A percentile compares a stretch with the other conserved stretches of the same genome.
These are phyloP conservation scores for Leptinotarsa rubiginosa DNA, from an alignment of 2,888 invertebrate species.

Conservation along the genomic window DNA sequence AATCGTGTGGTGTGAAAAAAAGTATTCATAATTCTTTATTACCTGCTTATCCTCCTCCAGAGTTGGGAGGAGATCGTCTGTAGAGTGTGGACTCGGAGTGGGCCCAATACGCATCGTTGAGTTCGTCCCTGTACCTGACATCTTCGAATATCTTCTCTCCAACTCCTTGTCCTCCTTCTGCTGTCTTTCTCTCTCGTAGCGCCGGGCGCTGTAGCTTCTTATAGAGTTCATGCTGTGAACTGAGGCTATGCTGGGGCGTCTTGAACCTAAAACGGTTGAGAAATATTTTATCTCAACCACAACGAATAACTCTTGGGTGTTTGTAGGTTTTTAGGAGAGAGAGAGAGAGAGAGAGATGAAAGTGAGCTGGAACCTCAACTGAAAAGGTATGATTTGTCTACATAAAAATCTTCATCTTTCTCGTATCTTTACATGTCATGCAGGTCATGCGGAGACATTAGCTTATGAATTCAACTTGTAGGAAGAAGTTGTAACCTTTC, in stretches of 20 bases:
- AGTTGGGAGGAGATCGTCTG: conserved; percentile 84
- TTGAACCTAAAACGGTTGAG: conserved; percentile 73
- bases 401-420: too few relatives aligned
- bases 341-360: neutral
- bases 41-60: conserved; percentile 85
- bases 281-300: conserved; percentile 13
- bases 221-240: conserved; percentile 87
- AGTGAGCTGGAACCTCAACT: neutral
- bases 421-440: too few relatives aligned
- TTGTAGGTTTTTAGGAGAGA: neutral
- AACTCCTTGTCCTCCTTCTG: conserved; percentile 85
- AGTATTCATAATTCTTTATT: conserved; percentile 39
- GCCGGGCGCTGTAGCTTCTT: conserved; percentile 83
- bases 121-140: conserved; percentile 69
- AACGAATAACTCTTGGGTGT: neutral
- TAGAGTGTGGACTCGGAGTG: conserved; percentile 85
- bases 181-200: conserved; percentile 84
- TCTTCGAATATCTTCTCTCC: conserved; percentile 79
- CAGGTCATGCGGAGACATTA: too few relatives aligned
- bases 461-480: too few relatives aligned
- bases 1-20: neutral
- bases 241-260: conserved; percentile 88
- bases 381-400: too few relatives aligned
- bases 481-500: too few relatives aligned
- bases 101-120: conserved; percentile 70